These are phyloP conservation scores for Microtus oregoni DNA, from an alignment of 2,113 vertebrate species.

Conservation along the genomic window DNA sequence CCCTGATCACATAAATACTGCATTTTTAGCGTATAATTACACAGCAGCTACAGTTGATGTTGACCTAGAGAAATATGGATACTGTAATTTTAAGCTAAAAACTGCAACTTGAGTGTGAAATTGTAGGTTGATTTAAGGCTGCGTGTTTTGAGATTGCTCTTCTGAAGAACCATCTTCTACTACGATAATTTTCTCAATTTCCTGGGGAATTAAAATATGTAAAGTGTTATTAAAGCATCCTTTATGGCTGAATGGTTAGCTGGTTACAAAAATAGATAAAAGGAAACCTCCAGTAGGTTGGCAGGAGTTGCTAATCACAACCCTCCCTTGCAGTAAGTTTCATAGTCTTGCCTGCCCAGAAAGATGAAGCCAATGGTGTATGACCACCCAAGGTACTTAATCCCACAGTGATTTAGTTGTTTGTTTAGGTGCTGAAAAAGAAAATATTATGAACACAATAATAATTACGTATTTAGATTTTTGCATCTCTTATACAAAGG, in stretches of 20 bases:
- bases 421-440: slow-evolving; percentile 79
- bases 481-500: slow-evolving; percentile 57
- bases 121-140: slow-evolving; percentile 58
- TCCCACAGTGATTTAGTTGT: slow-evolving; percentile 58
- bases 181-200: slow-evolving; percentile 75
- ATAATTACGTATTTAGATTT: slow-evolving; percentile 74
- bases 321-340: slow-evolving; percentile 29
- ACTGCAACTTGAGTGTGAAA: slow-evolving; percentile 52
- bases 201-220: slow-evolving; percentile 82
- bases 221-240: slow-evolving; percentile 83
- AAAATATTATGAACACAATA: slow-evolving; percentile 60
- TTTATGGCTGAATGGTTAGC: slow-evolving; percentile 80
- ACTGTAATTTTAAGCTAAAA: slow-evolving; percentile 74
- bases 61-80: slow-evolving; percentile 60
- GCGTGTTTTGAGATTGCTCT: slow-evolving; percentile 7
- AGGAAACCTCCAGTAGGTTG: slow-evolving; percentile 51
- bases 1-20: slow-evolving; percentile 54
- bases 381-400: neutral
- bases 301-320: slow-evolving; percentile 68
- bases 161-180: slow-evolving; percentile 53
- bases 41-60: slow-evolving; percentile 35
- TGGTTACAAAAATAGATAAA: slow-evolving; percentile 75
- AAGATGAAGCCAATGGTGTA: slow-evolving; percentile 58
- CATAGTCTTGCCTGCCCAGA: neutral
- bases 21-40: slow-evolving; percentile 62